Evolutionary conservation across 2,113 vertebrate genomes (phyloP).

Genomic region (Penelope pileata): DNA sequence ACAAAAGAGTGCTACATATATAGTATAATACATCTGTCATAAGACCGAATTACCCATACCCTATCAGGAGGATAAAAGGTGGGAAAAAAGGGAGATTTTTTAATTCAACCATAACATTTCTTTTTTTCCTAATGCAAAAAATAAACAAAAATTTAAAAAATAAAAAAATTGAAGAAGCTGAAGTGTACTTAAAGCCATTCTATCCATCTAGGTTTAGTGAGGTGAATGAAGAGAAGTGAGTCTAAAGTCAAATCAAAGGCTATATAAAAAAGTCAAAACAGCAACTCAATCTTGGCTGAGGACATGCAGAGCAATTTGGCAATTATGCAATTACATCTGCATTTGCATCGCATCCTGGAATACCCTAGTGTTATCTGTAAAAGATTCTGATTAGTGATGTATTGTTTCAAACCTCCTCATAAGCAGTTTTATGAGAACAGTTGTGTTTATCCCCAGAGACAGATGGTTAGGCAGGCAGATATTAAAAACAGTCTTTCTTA

Average conservation of each 20-base stretch:
- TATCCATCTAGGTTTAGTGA: background rate
- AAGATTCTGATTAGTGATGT: background rate
- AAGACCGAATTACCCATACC: background rate
- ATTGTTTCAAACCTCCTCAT: background rate
- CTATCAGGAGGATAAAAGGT: background rate
- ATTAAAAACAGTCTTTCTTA: background rate
- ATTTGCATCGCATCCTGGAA: background rate
- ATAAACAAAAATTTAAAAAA: no score
- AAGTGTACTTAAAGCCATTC: background rate
- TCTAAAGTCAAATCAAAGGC: background rate
- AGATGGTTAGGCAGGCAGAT: background rate
- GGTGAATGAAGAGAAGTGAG: background rate
- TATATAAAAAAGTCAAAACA: background rate
- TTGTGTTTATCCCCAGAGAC: background rate
- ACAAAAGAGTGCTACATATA: background rate
- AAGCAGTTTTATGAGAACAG: background rate
- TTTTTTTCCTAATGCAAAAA: background rate
- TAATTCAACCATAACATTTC: background rate
- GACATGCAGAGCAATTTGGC: background rate
- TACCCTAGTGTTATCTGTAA: background rate
- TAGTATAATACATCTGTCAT: no score
- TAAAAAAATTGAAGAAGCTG: background rate
- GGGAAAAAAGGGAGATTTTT: rapidly evolving
- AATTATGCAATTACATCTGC: background rate
- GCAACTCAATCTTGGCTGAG: background rate